A percentile compares a stretch with the other conserved stretches of the same genome.
Evolutionary conservation across 2,797 vertebrate species (phyloP).

Genomic region (Cynodonichthys magdalenae): DNA sequence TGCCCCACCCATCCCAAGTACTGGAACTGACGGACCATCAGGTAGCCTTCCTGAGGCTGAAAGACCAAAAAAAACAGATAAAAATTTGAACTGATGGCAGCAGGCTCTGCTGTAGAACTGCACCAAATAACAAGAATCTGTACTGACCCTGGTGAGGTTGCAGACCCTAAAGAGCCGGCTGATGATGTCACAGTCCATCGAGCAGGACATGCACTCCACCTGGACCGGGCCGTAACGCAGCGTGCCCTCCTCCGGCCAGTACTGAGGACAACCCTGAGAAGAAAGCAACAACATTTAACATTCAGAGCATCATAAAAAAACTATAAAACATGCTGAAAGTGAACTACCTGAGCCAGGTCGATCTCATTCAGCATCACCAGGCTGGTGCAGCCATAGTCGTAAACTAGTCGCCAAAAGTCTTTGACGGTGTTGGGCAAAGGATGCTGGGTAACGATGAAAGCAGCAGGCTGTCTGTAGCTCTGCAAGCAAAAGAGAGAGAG

Average conservation of each 20-base stretch:
- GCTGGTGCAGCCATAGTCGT: slow-evolving; percentile 97
- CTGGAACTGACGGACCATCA: slow-evolving; percentile 99
- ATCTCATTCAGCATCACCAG: slow-evolving; percentile 99
- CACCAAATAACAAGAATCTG: neutral
- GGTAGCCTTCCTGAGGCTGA: slow-evolving; percentile 97
- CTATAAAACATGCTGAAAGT: neutral
- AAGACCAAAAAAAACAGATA: neutral
- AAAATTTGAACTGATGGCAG: neutral
- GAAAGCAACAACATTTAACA: neutral
- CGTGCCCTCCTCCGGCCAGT: slow-evolving; percentile 98
- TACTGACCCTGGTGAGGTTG: slow-evolving; percentile 94
- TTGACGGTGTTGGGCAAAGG: slow-evolving; percentile 98
- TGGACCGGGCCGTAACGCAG: slow-evolving; percentile 95
- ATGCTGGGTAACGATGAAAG: slow-evolving; percentile 98
- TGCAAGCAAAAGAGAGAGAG: slow-evolving; percentile 55
- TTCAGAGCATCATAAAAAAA: neutral
- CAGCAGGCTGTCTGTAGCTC: slow-evolving; percentile 99
- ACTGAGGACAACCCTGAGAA: slow-evolving; percentile 94
- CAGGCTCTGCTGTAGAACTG: neutral
- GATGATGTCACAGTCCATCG: slow-evolving; percentile 98
- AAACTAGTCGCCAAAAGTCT: slow-evolving; percentile 99
- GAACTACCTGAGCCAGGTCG: slow-evolving; percentile 92
- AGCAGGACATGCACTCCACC: slow-evolving; percentile 98
- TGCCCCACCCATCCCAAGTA: slow-evolving; percentile 97
- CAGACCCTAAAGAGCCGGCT: slow-evolving; percentile 98